These are phyloP conservation scores for Antitype chi DNA, from an alignment of 2,888 invertebrate species.

Conservation along the genomic window DNA sequence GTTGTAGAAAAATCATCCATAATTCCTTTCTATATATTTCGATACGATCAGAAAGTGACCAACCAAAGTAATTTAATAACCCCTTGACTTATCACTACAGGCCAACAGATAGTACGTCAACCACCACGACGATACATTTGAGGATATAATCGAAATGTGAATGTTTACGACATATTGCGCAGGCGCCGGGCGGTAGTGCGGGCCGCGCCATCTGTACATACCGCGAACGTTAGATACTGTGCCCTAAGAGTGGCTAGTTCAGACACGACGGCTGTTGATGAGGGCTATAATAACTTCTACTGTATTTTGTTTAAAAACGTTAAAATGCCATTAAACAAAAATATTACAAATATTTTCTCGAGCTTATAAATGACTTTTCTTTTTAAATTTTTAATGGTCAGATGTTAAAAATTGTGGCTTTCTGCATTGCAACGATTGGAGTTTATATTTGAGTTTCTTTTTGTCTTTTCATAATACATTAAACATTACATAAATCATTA, in stretches of 20 bases:
- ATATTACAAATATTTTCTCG: neutral
- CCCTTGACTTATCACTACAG: neutral
- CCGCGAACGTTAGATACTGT: slow-evolving; percentile 29
- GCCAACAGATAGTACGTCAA: slow-evolving; percentile 21
- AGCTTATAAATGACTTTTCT: neutral
- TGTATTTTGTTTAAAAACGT: neutral
- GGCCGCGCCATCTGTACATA: slow-evolving; percentile 64
- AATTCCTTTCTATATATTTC: neutral
- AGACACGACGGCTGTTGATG: slow-evolving; percentile 21
- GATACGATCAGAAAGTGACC: neutral
- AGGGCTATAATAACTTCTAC: neutral
- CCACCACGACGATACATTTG: slow-evolving; percentile 12
- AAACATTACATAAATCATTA: neutral
- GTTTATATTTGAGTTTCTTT: neutral
- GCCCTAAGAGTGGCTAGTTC: slow-evolving; percentile 21
- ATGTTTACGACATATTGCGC: slow-evolving; percentile 52
- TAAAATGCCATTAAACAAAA: neutral
- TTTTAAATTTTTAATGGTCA: neutral
- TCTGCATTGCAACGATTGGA: neutral
- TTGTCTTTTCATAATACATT: neutral
- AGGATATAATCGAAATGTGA: slow-evolving; percentile 43
- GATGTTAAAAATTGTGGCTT: neutral
- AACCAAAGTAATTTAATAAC: neutral
- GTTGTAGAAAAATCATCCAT: neutral
- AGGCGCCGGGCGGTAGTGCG: slow-evolving; percentile 57